Base-by-base conservation (phyloP, 1,140 invertebrate species). In the Cylas formicarius region DNA sequence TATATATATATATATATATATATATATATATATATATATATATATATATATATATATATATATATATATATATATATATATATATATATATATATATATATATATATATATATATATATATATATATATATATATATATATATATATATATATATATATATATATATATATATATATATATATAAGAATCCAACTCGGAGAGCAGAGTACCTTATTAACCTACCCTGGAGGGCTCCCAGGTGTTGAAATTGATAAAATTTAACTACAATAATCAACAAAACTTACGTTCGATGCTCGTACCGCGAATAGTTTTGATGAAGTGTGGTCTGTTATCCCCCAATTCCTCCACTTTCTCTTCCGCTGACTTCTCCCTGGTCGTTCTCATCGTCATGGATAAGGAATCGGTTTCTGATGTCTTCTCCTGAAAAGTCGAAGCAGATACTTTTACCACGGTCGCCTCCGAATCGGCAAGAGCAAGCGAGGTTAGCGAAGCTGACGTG, bases 271-370 rank as follows among this genome's bases (percentile, higher is more conserved):
- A n/a, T n/a, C n/a, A n/a, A n/a, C n/a, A n/a, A n/a, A n/a, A 57
- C 85, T 85, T 75, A 88, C 85, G 81, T 76, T 86, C 80, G 44
- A 84, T 76, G 57, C 73, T 82, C 40, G 76, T 73, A 51, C 84
- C 84, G 65, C 81, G 76, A 35, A 87, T 72, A 8, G 83, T 83
- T 62, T 82, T 81, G 8, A 72, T 67, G 56, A 88, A 84, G 16
- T 74, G 66, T 0, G 84, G 84, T 57, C 72, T 80, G 31, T 75
- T 75, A 48, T 70, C 69, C 23, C 28, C 37, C 61, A 20, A 61
- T 65, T 57, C 52, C 3, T 43, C 52, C 23, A 54, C 17, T 39
- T 57, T 55, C n/a, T 57, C 42, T 24, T 50, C 48, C 2, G 55
- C 52, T 9, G 38, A 47, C 27, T 54, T 51, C 33, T 54, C 52